phyloP scores from a whole-genome alignment of 2,888 invertebrate genomes.

The Chymomyza amoena region DNA sequence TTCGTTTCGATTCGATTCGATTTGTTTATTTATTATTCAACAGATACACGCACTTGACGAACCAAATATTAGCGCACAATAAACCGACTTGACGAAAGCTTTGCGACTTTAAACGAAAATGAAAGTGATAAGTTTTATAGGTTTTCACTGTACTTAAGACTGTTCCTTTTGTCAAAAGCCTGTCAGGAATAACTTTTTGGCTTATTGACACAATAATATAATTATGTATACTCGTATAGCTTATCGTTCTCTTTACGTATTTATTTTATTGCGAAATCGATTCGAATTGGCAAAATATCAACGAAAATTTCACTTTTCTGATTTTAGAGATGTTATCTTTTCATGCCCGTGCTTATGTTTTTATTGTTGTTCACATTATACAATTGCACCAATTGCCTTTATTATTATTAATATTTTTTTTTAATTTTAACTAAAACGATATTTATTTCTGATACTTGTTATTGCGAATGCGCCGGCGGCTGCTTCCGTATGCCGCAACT shows the following conservation, averaged over 20 bases:
- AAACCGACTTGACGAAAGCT: slow-evolving; percentile 1
- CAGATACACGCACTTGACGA: slow-evolving; percentile 41
- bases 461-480: slow-evolving; percentile 47
- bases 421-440: background rate
- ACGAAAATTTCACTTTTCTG: slow-evolving; percentile 48
- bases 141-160: background rate
- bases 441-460: slow-evolving; percentile 1
- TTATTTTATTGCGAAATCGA: slow-evolving; percentile 44
- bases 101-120: slow-evolving; percentile 50
- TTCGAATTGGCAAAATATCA: slow-evolving; percentile 30
- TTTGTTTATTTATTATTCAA: slow-evolving; percentile 2
- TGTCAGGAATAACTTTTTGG: slow-evolving; percentile 43
- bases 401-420: no score
- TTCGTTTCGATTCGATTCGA: background rate
- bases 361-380: background rate
- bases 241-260: slow-evolving; percentile 2
- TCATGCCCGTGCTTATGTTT: slow-evolving; percentile 14
- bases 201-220: background rate
- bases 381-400: background rate
- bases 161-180: background rate
- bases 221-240: background rate
- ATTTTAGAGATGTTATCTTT: background rate
- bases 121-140: slow-evolving; percentile 58
- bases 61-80: slow-evolving; percentile 10
- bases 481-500: slow-evolving; percentile 69